phyloP scores from a whole-genome alignment of 2,113 vertebrate species.

The Rhynchopsitta pachyrhyncha region DNA sequence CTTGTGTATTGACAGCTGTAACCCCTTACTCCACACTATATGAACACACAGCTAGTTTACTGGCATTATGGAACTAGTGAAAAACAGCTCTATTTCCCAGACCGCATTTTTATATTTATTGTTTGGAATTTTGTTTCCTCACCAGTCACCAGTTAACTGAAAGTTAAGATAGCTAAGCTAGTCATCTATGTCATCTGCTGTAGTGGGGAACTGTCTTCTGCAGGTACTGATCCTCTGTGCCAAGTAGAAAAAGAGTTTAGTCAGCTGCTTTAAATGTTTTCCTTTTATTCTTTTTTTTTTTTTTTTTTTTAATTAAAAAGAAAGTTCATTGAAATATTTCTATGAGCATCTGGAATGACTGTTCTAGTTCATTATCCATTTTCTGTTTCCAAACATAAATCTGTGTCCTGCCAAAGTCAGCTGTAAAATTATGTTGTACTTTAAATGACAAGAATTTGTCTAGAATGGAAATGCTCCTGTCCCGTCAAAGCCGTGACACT shows the following conservation, averaged over 20 bases:
- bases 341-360: not conserved
- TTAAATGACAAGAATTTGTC: not conserved
- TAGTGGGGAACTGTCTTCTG: not conserved
- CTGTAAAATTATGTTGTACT: not conserved
- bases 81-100: not conserved
- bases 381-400: not conserved
- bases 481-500: not conserved
- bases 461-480: not conserved
- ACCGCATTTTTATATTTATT: not conserved
- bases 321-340: not conserved
- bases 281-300: fast-evolving
- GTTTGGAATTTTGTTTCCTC: not conserved
- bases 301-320: not conserved
- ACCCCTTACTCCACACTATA: not conserved
- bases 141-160: not conserved
- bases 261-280: not conserved
- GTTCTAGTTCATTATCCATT: not conserved
- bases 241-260: not conserved
- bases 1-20: not conserved
- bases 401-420: not conserved
- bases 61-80: not conserved
- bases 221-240: fast-evolving
- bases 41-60: not conserved
- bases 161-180: not conserved
- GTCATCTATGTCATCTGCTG: not conserved